A percentile compares a stretch with the other conserved stretches of the same genome.
phyloP scores from a whole-genome alignment of 2,888 invertebrate species.

The Tetropium fuscum region DNA sequence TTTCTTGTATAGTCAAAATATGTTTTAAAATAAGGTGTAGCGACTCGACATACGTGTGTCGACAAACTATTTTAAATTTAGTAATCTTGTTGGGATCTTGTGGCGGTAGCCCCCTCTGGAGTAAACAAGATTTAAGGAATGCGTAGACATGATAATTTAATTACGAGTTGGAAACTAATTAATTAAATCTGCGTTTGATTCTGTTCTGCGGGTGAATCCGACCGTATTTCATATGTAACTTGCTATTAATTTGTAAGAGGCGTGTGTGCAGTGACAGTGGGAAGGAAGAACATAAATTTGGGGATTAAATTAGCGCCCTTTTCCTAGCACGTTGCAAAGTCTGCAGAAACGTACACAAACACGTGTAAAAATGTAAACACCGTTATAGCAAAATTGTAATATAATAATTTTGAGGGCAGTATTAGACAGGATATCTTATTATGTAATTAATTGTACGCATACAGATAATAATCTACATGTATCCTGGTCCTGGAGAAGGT shows the following conservation, averaged over 20 bases:
- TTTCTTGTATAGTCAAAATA: not conserved
- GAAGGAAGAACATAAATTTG: not conserved
- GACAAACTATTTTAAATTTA: too few relatives aligned
- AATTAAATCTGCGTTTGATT: constrained; percentile 6
- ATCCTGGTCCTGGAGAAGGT: too few relatives aligned
- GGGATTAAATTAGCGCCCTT: not conserved
- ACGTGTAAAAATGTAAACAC: too few relatives aligned
- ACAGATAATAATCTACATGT: too few relatives aligned
- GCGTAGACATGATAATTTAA: constrained; percentile 12
- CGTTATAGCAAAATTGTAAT: too few relatives aligned
- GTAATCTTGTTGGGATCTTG: too few relatives aligned
- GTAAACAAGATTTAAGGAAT: not conserved
- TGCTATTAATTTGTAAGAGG: constrained; percentile 1
- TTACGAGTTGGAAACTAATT: constrained; percentile 19
- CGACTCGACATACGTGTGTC: not conserved
- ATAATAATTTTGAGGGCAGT: too few relatives aligned
- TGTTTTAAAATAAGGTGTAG: not conserved
- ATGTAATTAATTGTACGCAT: too few relatives aligned
- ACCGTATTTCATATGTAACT: constrained; percentile 17
- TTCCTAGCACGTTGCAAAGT: too few relatives aligned
- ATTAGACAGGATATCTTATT: too few relatives aligned
- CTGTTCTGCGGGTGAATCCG: constrained; percentile 1
- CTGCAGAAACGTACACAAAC: too few relatives aligned
- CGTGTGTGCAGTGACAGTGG: not conserved
- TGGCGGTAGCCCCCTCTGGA: not conserved